phyloP scores from a whole-genome alignment of 2,797 vertebrate genomes.

The Anisognathus igniventris region DNA sequence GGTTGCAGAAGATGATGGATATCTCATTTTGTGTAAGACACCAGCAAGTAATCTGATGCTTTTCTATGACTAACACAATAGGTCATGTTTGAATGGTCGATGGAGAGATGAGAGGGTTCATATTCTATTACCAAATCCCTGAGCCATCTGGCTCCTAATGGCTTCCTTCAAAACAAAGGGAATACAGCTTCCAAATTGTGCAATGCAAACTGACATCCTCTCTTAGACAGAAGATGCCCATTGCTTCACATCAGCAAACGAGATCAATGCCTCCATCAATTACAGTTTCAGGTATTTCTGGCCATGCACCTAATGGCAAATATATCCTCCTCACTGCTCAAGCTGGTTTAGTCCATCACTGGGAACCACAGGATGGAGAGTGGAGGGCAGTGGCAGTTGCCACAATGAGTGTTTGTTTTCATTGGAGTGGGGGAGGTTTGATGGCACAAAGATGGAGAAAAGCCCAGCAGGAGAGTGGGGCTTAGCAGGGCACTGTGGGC shows the following conservation, averaged over 20 bases:
- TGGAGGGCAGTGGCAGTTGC: neutral
- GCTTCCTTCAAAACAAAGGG: slow-evolving; percentile 65
- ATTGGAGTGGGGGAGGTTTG: neutral
- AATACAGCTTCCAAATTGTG: slow-evolving; percentile 34
- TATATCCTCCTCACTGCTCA: neutral
- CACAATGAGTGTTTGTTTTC: neutral
- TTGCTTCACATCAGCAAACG: slow-evolving; percentile 18
- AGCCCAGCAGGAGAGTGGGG: rapidly evolving
- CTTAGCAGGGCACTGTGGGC: neutral
- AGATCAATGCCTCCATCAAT: slow-evolving; percentile 3
- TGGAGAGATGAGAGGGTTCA: slow-evolving; percentile 49
- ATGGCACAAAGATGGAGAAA: neutral
- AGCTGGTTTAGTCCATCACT: neutral
- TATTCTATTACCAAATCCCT: slow-evolving; percentile 55
- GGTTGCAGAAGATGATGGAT: neutral
- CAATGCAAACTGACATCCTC: slow-evolving; percentile 40
- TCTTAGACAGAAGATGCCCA: neutral
- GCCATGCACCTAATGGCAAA: neutral
- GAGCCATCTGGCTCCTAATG: slow-evolving; percentile 53
- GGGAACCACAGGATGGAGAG: neutral
- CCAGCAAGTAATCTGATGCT: slow-evolving; percentile 28
- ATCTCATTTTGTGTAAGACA: slow-evolving; percentile 35
- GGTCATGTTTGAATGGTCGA: slow-evolving; percentile 27
- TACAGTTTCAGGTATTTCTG: slow-evolving; percentile 15
- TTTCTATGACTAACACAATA: slow-evolving; percentile 54